Evolutionary conservation across 2,888 invertebrate species (phyloP), one percentile per base, ranked within the genome.

Genomic region (Bugulina stolonifera): DNA sequence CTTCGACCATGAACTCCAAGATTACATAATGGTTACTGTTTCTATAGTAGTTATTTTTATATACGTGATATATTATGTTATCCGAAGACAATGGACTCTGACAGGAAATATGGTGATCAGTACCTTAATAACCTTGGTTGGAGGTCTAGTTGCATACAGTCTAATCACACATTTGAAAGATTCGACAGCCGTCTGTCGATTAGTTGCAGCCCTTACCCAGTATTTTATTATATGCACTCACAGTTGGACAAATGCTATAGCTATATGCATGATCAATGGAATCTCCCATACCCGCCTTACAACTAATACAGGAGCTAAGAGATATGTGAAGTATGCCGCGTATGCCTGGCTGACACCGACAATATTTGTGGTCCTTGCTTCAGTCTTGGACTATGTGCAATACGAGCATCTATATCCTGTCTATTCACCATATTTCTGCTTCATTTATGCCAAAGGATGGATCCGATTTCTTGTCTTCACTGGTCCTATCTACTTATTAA

Each of bases 331-430:
- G 14, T 64, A 32, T 64, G 64, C 64, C 18, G 27, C 32, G 14
- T 64, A 64, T 64, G 27, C 64, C 32, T 64, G 64, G 64, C 29
- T 64, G 2, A 64, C 64, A 25, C 64, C 64, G n/a, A 3, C 10
- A 32, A 5, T 25, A 5, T 64, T 64, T 32, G 32, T 64, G 1
- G 34, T n/a, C 5, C 32, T 64, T 14, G 32, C 64, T 18, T 64
- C 25, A 14, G 18, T 64, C 14, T 32, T 64, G 32, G 32, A 64
- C 32, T 2, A 5, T 10, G 5, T 25, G 1, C 29, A 34, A 64
- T 27, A 2, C n/a, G 64, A 27, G 32, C 5, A 3, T 32, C 27
- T 64, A 5, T 64, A 64, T n/a, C 64, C 64, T 32, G 64, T 64
- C 32, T 64, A 29, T 32, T 32, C 64, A 2, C 25, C 22, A 25